Conservation (phyloP, 2,888 invertebrate genomes). For the Seladonia tumulorum region DNA sequence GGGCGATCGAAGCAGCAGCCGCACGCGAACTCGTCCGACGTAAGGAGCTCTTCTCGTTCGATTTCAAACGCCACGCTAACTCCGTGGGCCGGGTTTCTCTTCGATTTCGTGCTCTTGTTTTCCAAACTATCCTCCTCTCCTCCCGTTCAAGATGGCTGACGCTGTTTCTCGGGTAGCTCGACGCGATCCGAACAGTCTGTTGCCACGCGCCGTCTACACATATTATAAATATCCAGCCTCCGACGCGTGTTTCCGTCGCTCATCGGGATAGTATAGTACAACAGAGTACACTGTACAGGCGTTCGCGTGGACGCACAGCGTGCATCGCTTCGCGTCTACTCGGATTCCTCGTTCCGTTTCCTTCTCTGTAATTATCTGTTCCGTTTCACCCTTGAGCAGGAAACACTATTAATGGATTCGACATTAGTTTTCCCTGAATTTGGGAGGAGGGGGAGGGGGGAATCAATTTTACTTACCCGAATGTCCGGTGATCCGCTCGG, state of each 20-base stretch:
- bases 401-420: neutral
- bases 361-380: neutral
- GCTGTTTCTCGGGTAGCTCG: slow-evolving; percentile 48
- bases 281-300: neutral
- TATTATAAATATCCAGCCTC: slow-evolving; percentile 3
- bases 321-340: neutral
- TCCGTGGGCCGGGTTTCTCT: neutral
- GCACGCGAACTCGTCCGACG: slow-evolving; percentile 23
- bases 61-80: neutral
- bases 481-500: neutral
- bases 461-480: neutral
- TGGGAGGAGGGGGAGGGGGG: too few relatives aligned
- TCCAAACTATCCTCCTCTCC: neutral
- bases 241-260: neutral
- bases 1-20: slow-evolving; percentile 39
- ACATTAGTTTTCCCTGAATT: neutral
- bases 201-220: neutral
- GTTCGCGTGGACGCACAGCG: neutral
- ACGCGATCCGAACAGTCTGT: neutral
- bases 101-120: neutral
- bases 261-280: neutral
- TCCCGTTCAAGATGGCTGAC: slow-evolving; percentile 65
- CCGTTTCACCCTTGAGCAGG: neutral
- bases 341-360: neutral
- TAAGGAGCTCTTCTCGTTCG: slow-evolving; percentile 23